Conservation (phyloP, 37 sponge, comb jelly and placozoan genomes). For the Theonella swinhoei region DNA sequence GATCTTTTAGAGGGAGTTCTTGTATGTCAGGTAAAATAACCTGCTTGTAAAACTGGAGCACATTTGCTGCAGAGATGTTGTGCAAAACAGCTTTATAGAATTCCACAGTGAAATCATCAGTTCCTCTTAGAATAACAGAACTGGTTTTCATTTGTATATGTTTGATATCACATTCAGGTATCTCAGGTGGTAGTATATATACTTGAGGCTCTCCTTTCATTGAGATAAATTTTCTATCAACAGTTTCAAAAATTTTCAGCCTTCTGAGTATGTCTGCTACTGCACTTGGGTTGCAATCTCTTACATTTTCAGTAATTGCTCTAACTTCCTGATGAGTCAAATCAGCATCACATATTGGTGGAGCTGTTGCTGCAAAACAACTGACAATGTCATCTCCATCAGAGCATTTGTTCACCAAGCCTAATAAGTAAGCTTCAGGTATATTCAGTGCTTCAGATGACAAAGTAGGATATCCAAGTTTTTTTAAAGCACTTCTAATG, state of each 20-base stretch:
- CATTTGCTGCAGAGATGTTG: too few species aligned
- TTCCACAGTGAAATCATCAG: too few species aligned
- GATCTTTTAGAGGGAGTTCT: not conserved
- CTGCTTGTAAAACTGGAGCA: slow-evolving; percentile 12
- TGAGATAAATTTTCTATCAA: slow-evolving; percentile 9
- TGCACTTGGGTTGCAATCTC: not conserved
- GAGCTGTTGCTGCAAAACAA: not conserved
- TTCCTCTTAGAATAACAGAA: too few species aligned
- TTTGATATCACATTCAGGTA: too few species aligned
- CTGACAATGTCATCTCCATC: not conserved
- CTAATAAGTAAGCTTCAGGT: too few species aligned
- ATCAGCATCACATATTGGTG: slow-evolving; percentile 1
- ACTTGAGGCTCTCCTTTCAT: not conserved
- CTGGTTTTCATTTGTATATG: too few species aligned
- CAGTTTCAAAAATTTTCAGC: slow-evolving; percentile 29
- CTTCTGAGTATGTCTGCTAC: too few species aligned
- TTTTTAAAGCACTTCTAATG: slow-evolving; percentile 1
- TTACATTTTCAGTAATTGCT: not conserved
- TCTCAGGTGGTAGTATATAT: not conserved
- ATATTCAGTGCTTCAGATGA: not conserved
- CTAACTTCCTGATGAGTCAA: slow-evolving; percentile 17
- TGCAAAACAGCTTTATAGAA: too few species aligned
- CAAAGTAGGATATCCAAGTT: slow-evolving; percentile 30
- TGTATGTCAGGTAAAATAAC: slow-evolving; percentile 14
- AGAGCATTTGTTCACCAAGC: not conserved